Evolutionary conservation across 1,140 invertebrate genomes (phyloP).

Genomic region (Pachyrhynchus sulphureomaculatus): DNA sequence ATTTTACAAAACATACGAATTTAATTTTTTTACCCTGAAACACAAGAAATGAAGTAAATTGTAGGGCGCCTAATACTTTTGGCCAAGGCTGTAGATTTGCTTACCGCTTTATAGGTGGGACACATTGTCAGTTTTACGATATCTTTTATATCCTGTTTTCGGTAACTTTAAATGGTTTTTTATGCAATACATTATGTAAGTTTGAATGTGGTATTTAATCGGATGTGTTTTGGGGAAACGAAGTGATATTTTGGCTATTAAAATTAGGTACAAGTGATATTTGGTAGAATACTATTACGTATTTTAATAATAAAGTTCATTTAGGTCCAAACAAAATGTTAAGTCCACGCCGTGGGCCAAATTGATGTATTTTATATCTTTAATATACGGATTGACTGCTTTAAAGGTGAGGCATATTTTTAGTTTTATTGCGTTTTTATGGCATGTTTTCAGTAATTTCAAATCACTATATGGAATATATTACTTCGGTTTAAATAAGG

Average conservation of each 20-base stretch:
- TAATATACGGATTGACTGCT: too few relatives aligned
- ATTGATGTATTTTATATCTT: too few relatives aligned
- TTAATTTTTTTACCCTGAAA: too few relatives aligned
- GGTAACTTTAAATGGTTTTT: slow-evolving; percentile 35
- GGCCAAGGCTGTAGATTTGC: too few relatives aligned
- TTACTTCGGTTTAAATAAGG: slow-evolving; percentile 36
- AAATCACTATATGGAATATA: slow-evolving; percentile 39
- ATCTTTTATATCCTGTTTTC: slow-evolving; percentile 39
- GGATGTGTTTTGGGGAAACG: slow-evolving; percentile 21
- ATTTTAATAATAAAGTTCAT: too few relatives aligned
- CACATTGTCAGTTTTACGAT: slow-evolving; percentile 39
- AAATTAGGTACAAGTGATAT: too few relatives aligned
- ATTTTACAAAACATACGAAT: too few relatives aligned
- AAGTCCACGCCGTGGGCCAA: too few relatives aligned
- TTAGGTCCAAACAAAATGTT: too few relatives aligned
- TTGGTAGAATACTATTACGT: too few relatives aligned
- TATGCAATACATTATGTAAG: slow-evolving; percentile 39
- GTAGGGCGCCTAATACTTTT: too few relatives aligned
- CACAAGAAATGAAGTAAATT: too few relatives aligned
- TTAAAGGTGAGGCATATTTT: slow-evolving; percentile 35
- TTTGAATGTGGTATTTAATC: slow-evolving; percentile 34
- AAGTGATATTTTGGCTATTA: slow-evolving; percentile 10
- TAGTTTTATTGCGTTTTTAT: slow-evolving; percentile 43
- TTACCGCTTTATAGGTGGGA: slow-evolving; percentile 33
- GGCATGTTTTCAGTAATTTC: slow-evolving; percentile 32